A percentile compares a stretch with the other conserved stretches of the same genome.
phyloP scores from a whole-genome alignment of 2,113 vertebrate genomes.

The Gobiocypris rarus region DNA sequence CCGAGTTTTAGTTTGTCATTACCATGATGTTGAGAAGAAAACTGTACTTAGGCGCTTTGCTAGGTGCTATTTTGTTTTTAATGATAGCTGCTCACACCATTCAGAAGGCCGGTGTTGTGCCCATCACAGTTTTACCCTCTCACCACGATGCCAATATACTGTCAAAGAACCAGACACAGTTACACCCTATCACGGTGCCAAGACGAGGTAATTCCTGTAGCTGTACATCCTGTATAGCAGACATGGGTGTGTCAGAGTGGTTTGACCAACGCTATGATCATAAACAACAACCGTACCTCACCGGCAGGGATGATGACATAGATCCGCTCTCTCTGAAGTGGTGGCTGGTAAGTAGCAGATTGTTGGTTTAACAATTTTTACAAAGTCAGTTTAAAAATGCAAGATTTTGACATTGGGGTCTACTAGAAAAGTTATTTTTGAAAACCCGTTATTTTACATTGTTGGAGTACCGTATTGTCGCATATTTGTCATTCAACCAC shows the following conservation, averaged over 20 bases:
- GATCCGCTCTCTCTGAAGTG: conserved; percentile 65
- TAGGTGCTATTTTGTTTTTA: conserved; percentile 68
- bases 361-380: neutral
- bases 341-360: conserved; percentile 81
- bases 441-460: too few relatives aligned
- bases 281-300: conserved; percentile 68
- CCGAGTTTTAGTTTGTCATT: neutral
- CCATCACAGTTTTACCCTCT: neutral
- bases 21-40: conserved; percentile 73
- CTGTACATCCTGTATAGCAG: conserved; percentile 58
- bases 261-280: conserved; percentile 73
- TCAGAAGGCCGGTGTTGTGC: conserved; percentile 57
- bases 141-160: neutral
- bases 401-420: too few relatives aligned
- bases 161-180: neutral
- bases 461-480: too few relatives aligned
- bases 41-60: conserved; percentile 59
- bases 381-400: too few relatives aligned
- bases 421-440: too few relatives aligned
- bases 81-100: conserved; percentile 72
- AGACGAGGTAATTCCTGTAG: conserved; percentile 28
- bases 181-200: neutral
- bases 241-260: conserved; percentile 61
- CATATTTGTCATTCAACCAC: too few relatives aligned
- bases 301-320: conserved; percentile 46